phyloP scores from a whole-genome alignment of 2,797 vertebrate genomes.

The Hybognathus amarus region DNA sequence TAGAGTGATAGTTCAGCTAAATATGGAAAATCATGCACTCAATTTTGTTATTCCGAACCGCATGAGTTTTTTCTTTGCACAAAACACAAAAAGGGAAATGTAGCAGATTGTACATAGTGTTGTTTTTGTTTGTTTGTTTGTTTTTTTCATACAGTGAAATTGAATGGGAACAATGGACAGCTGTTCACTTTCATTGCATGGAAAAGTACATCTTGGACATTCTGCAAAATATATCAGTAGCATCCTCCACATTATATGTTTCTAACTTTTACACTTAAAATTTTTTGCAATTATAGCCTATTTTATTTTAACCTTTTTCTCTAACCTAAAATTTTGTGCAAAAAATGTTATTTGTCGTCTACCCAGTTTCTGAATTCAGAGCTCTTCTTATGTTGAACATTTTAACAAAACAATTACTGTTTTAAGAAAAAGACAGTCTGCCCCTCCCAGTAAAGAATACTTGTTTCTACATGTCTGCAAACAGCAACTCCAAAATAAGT shows the following conservation, averaged over 20 bases:
- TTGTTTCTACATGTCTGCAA: constrained; percentile 50
- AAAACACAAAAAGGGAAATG: not conserved
- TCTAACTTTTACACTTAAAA: not conserved
- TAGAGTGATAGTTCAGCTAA: not conserved
- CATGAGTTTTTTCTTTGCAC: no score
- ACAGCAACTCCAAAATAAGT: constrained; percentile 50
- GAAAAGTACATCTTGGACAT: not conserved
- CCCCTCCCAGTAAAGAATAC: constrained; percentile 33
- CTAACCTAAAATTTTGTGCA: not conserved
- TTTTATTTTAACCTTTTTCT: not conserved
- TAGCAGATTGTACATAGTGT: not conserved
- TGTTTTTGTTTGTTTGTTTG: no score
- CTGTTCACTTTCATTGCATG: not conserved
- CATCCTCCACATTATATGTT: not conserved
- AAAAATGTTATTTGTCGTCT: not conserved
- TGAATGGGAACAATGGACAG: not conserved
- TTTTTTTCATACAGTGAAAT: not conserved
- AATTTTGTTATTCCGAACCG: not conserved
- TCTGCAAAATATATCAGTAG: not conserved
- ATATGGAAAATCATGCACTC: not conserved
- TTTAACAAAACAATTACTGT: constrained; percentile 27
- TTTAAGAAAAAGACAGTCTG: constrained; percentile 40
- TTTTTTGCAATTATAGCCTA: not conserved
- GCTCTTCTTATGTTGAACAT: not conserved
- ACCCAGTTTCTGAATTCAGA: not conserved